phyloP scores from a whole-genome alignment of 2,797 vertebrate species.

The Gymnodraco acuticeps region DNA sequence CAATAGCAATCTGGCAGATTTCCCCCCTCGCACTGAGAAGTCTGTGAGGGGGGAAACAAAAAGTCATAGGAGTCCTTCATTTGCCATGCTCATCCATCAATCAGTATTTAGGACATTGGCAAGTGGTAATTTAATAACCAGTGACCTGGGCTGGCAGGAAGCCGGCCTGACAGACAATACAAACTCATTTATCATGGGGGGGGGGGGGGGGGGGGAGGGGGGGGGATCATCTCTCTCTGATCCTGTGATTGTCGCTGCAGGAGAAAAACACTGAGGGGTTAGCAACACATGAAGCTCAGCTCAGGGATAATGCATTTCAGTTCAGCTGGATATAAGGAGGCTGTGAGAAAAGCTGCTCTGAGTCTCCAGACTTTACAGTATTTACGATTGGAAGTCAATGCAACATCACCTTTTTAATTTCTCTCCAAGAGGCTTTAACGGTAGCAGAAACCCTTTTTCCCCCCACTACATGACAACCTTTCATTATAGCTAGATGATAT shows the following conservation, averaged over 20 bases:
- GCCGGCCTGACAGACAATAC: conserved; percentile 95
- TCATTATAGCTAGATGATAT: conserved; percentile 16
- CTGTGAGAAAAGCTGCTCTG: conserved; percentile 1
- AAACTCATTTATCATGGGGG: conserved; percentile 94
- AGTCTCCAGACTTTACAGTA: not conserved
- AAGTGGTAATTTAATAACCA: conserved; percentile 99
- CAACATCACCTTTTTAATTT: conserved; percentile 36
- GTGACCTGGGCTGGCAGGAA: conserved; percentile 96
- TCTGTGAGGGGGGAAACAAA: conserved; percentile 46
- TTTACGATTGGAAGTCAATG: conserved; percentile 11
- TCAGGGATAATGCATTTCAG: conserved; percentile 42
- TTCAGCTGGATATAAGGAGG: conserved; percentile 33
- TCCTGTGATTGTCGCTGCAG: conserved; percentile 75
- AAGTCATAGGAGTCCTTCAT: conserved; percentile 89
- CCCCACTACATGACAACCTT: conserved; percentile 15
- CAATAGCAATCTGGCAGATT: conserved; percentile 80
- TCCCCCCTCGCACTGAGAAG: conserved; percentile 46
- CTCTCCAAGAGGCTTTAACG: conserved; percentile 3
- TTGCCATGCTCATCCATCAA: conserved; percentile 96
- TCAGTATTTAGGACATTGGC: conserved; percentile 97
- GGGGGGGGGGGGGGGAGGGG: conserved; percentile 50
- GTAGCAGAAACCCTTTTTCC: not conserved
- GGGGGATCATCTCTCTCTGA: conserved; percentile 76
- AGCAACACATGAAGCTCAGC: conserved; percentile 33
- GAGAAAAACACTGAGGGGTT: conserved; percentile 42